A percentile compares a stretch with the other conserved stretches of the same genome.
Conservation (phyloP, 2,797 vertebrate species). For the Halcyon chelicuti region DNA sequence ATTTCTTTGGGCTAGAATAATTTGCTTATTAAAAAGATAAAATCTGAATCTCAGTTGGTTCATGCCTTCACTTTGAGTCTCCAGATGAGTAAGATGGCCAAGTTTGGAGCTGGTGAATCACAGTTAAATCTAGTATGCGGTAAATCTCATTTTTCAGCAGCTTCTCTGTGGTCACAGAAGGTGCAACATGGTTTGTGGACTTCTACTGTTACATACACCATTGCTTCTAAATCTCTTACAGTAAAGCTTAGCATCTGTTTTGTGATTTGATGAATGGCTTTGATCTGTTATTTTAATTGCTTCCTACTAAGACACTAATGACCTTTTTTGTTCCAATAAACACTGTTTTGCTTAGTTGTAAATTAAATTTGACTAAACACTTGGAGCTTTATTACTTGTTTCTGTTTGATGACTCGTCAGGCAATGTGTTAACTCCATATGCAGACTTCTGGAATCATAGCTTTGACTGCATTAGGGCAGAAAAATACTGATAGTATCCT, state of each 20-base stretch:
- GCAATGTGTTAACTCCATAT: slow-evolving; percentile 41
- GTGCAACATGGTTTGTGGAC: slow-evolving; percentile 24
- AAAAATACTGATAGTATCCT: slow-evolving; percentile 31
- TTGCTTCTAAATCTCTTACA: slow-evolving; percentile 70
- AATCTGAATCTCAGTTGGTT: neutral
- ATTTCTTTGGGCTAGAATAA: neutral
- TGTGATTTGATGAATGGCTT: slow-evolving; percentile 80
- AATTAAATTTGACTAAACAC: slow-evolving; percentile 81
- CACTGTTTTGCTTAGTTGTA: slow-evolving; percentile 79
- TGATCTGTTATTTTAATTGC: slow-evolving; percentile 82
- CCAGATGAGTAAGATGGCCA: neutral
- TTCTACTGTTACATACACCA: slow-evolving; percentile 47
- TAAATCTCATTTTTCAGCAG: slow-evolving; percentile 28
- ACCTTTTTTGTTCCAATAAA: slow-evolving; percentile 84
- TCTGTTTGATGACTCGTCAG: slow-evolving; percentile 42
- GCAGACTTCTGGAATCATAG: neutral
- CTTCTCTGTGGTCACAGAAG: slow-evolving; percentile 23
- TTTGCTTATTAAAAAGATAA: neutral
- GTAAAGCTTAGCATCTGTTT: slow-evolving; percentile 81
- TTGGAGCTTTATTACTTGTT: slow-evolving; percentile 73
- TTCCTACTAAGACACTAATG: slow-evolving; percentile 82
- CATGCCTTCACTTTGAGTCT: neutral
- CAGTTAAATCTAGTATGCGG: neutral
- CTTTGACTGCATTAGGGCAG: neutral
- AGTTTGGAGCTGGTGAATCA: neutral